Evolutionary conservation across 2,888 invertebrate species (phyloP).

Genomic region (Cyclophora albipunctata): DNA sequence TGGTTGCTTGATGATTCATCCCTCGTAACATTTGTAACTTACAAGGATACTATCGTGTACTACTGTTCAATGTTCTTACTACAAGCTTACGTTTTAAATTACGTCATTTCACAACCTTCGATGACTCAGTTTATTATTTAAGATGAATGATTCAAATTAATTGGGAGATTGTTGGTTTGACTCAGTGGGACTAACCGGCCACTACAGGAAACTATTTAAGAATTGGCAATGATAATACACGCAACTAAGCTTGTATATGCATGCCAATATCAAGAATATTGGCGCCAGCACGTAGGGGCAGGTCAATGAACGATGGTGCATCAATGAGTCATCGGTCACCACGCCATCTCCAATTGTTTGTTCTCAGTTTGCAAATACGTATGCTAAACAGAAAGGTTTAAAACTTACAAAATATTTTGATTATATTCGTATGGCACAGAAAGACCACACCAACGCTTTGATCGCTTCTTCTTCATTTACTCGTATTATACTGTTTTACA

Average conservation of each 20-base stretch:
- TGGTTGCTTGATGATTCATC: slow-evolving; percentile 39
- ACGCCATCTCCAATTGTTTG: slow-evolving; percentile 34
- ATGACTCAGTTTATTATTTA: slow-evolving; percentile 42
- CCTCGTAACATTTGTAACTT: slow-evolving; percentile 26
- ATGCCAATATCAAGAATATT: slow-evolving; percentile 37
- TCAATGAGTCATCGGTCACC: slow-evolving; percentile 52
- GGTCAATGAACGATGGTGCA: slow-evolving; percentile 56
- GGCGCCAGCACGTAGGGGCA: slow-evolving; percentile 43
- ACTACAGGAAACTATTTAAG: background rate
- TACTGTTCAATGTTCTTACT: slow-evolving; percentile 9
- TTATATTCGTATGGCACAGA: too few relatives aligned
- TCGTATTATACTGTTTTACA: too few relatives aligned
- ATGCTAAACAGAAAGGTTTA: background rate
- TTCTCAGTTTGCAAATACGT: slow-evolving; percentile 7
- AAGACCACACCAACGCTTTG: too few relatives aligned
- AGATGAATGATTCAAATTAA: slow-evolving; percentile 37
- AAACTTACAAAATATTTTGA: background rate
- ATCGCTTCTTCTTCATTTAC: too few relatives aligned
- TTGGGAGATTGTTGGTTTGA: slow-evolving; percentile 1
- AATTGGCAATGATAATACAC: background rate
- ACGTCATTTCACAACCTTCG: slow-evolving; percentile 44
- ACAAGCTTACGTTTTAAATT: slow-evolving; percentile 38
- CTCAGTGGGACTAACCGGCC: background rate
- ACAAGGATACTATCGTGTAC: slow-evolving; percentile 22
- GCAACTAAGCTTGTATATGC: slow-evolving; percentile 23